Evolutionary conservation across 1,140 invertebrate genomes (phyloP).

Genomic region (Megalopta genalis): DNA sequence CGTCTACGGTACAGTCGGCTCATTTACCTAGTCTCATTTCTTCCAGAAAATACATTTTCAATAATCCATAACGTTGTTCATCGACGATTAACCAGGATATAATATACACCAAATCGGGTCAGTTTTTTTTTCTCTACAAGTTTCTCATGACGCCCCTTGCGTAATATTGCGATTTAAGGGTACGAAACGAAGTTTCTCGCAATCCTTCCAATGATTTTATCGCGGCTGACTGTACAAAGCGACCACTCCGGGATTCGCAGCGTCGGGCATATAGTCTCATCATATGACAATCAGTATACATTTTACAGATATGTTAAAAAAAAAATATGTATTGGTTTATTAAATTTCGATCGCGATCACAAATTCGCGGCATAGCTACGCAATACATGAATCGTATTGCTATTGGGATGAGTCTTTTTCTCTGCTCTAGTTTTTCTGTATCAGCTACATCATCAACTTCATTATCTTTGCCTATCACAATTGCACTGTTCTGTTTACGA

Average conservation of each 20-base stretch:
- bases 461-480: conserved; percentile 45
- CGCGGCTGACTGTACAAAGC: conserved; percentile 59
- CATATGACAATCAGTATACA: conserved; percentile 69
- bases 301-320: conserved; percentile 50
- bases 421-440: neutral
- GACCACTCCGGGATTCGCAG: conserved; percentile 55
- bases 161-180: conserved; percentile 66
- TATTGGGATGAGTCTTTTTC: neutral
- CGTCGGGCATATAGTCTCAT: conserved; percentile 62
- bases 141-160: conserved; percentile 69
- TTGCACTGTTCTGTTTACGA: conserved; percentile 16
- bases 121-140: conserved; percentile 69
- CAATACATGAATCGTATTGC: neutral
- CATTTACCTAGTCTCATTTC: conserved; percentile 28
- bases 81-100: conserved; percentile 41
- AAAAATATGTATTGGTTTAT: conserved; percentile 19
- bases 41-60: conserved; percentile 54
- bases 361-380: neutral
- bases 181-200: conserved; percentile 26
- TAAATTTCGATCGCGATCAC: neutral
- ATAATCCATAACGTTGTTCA: conserved; percentile 56
- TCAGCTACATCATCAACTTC: conserved; percentile 9
- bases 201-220: conserved; percentile 32
- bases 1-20: conserved; percentile 69
- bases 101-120: conserved; percentile 68